Base-by-base conservation (phyloP, 2,888 invertebrate genomes). In the Unio pictorum region DNA sequence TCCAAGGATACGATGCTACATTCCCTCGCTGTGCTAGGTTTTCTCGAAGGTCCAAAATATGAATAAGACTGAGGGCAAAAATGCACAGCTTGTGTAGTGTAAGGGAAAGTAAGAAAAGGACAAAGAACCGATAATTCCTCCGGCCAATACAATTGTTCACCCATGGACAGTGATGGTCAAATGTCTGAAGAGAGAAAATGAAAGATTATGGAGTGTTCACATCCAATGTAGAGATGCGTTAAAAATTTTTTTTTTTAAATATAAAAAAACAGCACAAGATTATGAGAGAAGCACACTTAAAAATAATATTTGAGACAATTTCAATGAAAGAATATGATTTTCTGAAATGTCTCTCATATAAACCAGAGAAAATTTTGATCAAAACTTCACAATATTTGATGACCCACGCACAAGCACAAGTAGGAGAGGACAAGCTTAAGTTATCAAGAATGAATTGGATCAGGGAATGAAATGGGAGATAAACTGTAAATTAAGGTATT, bases 61-160 rank as follows among this genome's bases (percentile, higher is more conserved):
- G 98, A 89, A 96, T 93, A 83, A 99, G 93, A 91, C 97, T 97
- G 87, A 98, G 93, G 71, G 95, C 94, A 91, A 99, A 97, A 91
- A 99, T 97, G 91, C 96, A 95, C 89, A 97, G 93, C 97, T 99
- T 99, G 91, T 99, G 99, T 88, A 97, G 93, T 87, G 97, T 96
- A 77, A 99, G 93, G 72, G 97, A 97, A 89, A 98, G 94, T 79
- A 99, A 94, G 91, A 99, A 99, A 93, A 98, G 95, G 92, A 99
- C 99, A 93, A 99, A 99, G 92, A 97, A 98, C 89, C 99, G 93
- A 91, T 99, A 99, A 92, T 98, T 98, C 86, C 98, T 93, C 86
- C 97, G 93, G 79, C 98, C 98, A 89, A 98, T 98, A 91, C 88
- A 89, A 81, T 89, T 89, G 81, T 89, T 89, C 70, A 89, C 84